Evolutionary conservation across 1,140 invertebrate species (phyloP).

Genomic region (Spodoptera frugiperda): DNA sequence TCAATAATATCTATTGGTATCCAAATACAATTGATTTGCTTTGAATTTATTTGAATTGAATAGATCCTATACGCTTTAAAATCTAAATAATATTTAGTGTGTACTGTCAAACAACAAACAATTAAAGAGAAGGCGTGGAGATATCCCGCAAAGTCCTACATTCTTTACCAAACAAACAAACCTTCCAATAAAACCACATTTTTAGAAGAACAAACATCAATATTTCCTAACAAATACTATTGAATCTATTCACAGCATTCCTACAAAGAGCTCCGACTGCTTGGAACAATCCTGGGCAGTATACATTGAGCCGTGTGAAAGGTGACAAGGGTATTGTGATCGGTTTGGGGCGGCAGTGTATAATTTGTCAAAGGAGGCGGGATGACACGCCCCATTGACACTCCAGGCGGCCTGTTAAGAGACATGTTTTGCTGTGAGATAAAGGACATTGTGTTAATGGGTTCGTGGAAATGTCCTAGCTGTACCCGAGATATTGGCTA

Average conservation of each 20-base stretch:
- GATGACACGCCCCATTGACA: slow-evolving; percentile 22
- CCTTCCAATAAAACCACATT: slow-evolving; percentile 3
- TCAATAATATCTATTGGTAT: too few species aligned
- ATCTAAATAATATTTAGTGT: not conserved
- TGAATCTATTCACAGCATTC: slow-evolving; percentile 6
- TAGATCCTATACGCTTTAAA: too few species aligned
- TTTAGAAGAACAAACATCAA: slow-evolving; percentile 3
- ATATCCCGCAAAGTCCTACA: not conserved
- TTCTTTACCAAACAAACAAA: not conserved
- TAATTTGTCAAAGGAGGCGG: slow-evolving; percentile 36
- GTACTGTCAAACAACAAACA: not conserved
- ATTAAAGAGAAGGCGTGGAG: not conserved
- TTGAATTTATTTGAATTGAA: too few species aligned
- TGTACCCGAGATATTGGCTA: not conserved
- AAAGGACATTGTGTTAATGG: not conserved
- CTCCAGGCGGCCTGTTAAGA: slow-evolving; percentile 38
- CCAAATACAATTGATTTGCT: too few species aligned
- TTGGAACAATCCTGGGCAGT: not conserved
- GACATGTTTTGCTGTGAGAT: slow-evolving; percentile 19
- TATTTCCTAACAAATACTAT: slow-evolving; percentile 14
- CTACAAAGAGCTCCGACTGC: slow-evolving; percentile 2
- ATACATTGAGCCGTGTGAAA: slow-evolving; percentile 30
- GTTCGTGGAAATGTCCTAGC: not conserved
- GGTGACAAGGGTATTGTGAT: slow-evolving; percentile 1
- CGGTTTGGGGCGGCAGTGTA: slow-evolving; percentile 26